Evolutionary conservation across 2,888 invertebrate genomes (phyloP).

Genomic region (Dione vanillae): DNA sequence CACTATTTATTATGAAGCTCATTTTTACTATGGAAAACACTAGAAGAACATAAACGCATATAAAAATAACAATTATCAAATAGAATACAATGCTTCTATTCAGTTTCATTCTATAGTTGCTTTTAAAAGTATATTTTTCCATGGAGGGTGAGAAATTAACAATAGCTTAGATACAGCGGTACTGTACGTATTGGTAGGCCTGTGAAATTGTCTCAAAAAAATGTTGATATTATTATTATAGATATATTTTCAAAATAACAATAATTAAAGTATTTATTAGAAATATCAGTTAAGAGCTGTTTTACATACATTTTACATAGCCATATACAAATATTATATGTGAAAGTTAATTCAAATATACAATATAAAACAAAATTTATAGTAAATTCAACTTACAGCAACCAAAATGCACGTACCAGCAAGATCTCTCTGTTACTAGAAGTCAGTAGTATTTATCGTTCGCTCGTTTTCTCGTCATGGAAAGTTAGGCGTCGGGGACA

Average conservation of each 20-base stretch:
- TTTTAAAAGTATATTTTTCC: too few relatives aligned
- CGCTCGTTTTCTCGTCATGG: slow-evolving; percentile 69
- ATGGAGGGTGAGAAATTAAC: background rate
- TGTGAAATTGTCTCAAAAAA: background rate
- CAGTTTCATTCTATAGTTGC: too few relatives aligned
- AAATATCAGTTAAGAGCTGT: too few relatives aligned
- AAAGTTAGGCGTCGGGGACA: slow-evolving; percentile 49
- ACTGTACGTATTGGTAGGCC: background rate
- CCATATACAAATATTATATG: too few relatives aligned
- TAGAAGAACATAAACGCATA: slow-evolving; percentile 1
- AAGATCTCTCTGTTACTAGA: slow-evolving; percentile 52
- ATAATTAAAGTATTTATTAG: too few relatives aligned
- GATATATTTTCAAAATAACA: too few relatives aligned
- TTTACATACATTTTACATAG: too few relatives aligned
- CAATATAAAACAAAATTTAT: too few relatives aligned
- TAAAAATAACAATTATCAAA: slow-evolving; percentile 9
- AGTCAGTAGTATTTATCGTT: slow-evolving; percentile 71
- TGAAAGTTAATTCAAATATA: too few relatives aligned
- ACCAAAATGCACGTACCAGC: slow-evolving; percentile 6
- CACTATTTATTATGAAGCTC: slow-evolving; percentile 49
- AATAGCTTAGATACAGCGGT: background rate
- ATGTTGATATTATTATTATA: too few relatives aligned
- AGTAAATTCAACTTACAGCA: background rate
- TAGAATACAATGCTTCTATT: background rate
- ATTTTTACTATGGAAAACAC: slow-evolving; percentile 40